Base-by-base conservation (phyloP, 2,113 vertebrate genomes). In the Eurypyga helias region DNA sequence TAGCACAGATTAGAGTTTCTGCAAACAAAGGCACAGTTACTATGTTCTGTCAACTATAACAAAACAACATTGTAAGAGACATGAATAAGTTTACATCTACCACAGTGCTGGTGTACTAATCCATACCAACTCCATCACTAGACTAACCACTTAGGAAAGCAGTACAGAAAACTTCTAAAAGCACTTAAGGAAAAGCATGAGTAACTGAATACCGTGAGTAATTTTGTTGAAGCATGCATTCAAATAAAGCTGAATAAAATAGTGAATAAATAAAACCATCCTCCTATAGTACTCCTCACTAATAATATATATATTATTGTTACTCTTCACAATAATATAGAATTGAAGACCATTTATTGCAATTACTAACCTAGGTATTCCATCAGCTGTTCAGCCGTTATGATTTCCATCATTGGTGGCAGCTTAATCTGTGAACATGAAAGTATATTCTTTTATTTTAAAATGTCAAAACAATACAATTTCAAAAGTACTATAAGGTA, bases 351-450 rank as follows among this genome's bases (percentile, higher is more conserved):
- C 0, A 60, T 76, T 57, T 58, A 79, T 60, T 90, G 8, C 84
- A 66, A 89, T 92, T 85, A 98, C 99, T 98, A 95, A 99, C 99
- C 99, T 75, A 99, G 98, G 98, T 99, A 99, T 94, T 99, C 99
- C 99, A 99, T 99, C 96, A 99, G 98, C 87, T 99, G 99, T 96
- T 99, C 99, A 64, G 99, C 99, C 5, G 99, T 99, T 97, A 99
- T 99, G 89, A 99, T 99, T 98, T 99, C 99, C 98, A 99, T 99
- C 99, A 99, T 99, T 15, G 99, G 99, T 46, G 99, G 99, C 96
- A 99, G 98, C 97, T 99, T 99, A 85, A 99, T 99, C 99, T 99
- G 98, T 70, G 96, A 96, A 96, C 98, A 83, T 87, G 91, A 91
- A 98, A 97, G 49, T 24, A 96, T 33, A 60, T 55, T 73, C 7